Evolutionary conservation across 2,113 vertebrate genomes (phyloP).

Genomic region (Chrysemys picta): DNA sequence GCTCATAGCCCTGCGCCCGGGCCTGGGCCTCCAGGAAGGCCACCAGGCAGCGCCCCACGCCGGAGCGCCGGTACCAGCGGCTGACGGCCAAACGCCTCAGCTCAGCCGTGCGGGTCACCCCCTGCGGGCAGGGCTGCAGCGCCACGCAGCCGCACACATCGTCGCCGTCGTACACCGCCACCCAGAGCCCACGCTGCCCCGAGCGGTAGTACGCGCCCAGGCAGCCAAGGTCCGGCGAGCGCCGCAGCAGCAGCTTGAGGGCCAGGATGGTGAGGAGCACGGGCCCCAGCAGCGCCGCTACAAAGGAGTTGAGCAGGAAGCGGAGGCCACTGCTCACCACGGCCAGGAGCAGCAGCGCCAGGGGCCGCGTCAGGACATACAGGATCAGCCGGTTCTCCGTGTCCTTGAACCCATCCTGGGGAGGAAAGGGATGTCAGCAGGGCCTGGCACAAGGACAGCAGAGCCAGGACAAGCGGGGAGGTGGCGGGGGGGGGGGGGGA

Average conservation of each 20-base stretch:
- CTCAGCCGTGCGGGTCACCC: slow-evolving; percentile 60
- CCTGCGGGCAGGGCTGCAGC: slow-evolving; percentile 59
- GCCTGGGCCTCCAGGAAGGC: slow-evolving; percentile 81
- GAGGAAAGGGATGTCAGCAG: neutral
- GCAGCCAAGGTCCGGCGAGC: slow-evolving; percentile 81
- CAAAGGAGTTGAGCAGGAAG: slow-evolving; percentile 87
- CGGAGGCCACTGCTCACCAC: slow-evolving; percentile 83
- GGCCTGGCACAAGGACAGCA: neutral
- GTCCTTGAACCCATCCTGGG: slow-evolving; percentile 87
- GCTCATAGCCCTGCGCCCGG: slow-evolving; percentile 65
- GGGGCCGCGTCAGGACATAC: slow-evolving; percentile 85
- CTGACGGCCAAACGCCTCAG: slow-evolving; percentile 85
- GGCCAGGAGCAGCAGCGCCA: slow-evolving; percentile 77
- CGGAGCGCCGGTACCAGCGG: slow-evolving; percentile 85
- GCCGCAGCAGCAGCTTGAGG: slow-evolving; percentile 86
- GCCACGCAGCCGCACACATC: slow-evolving; percentile 88
- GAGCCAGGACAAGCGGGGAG: neutral
- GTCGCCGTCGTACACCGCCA: slow-evolving; percentile 82
- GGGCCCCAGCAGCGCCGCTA: slow-evolving; percentile 85
- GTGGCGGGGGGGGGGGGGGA: too few species aligned
- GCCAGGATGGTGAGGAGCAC: slow-evolving; percentile 85
- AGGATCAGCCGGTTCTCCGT: slow-evolving; percentile 89
- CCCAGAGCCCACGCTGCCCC: slow-evolving; percentile 81
- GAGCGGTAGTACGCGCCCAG: slow-evolving; percentile 83
- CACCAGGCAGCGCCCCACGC: slow-evolving; percentile 78